A percentile compares a stretch with the other conserved stretches of the same genome.
phyloP scores from a whole-genome alignment of 2,113 vertebrate species.

The Apaloderma vittatum region DNA sequence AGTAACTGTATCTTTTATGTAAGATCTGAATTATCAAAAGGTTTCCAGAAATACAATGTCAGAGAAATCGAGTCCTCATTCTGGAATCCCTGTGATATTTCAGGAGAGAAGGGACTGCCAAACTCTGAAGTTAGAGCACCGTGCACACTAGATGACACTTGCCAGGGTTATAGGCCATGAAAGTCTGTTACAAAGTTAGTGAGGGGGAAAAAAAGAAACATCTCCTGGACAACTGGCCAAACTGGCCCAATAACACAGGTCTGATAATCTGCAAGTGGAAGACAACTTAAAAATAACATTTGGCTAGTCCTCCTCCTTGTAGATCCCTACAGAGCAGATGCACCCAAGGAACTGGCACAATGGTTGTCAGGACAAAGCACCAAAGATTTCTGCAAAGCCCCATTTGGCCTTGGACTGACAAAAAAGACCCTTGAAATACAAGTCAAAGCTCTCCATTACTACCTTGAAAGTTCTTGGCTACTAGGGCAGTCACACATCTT shows the following conservation, averaged over 20 bases:
- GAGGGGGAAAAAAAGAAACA: background rate
- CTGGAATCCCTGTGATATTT: background rate
- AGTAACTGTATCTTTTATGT: background rate
- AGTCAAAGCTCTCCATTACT: background rate
- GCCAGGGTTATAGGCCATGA: background rate
- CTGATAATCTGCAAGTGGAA: background rate
- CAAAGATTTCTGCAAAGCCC: background rate
- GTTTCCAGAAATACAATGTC: background rate
- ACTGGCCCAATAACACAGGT: background rate
- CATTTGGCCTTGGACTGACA: background rate
- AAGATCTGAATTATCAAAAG: background rate
- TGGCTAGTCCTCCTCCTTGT: background rate
- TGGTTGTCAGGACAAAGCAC: background rate
- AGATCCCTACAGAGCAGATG: background rate
- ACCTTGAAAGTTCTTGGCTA: conserved; percentile 22
- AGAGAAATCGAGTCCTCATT: background rate
- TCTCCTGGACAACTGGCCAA: background rate
- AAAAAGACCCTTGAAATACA: background rate
- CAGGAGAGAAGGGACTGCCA: background rate
- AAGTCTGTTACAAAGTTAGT: background rate
- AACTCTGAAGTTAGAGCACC: background rate
- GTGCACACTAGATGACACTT: background rate
- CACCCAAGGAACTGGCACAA: background rate
- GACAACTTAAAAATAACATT: background rate
- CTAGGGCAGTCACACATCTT: background rate